phyloP scores from a whole-genome alignment of 2,888 invertebrate species.

The Hylaea fasciaria region DNA sequence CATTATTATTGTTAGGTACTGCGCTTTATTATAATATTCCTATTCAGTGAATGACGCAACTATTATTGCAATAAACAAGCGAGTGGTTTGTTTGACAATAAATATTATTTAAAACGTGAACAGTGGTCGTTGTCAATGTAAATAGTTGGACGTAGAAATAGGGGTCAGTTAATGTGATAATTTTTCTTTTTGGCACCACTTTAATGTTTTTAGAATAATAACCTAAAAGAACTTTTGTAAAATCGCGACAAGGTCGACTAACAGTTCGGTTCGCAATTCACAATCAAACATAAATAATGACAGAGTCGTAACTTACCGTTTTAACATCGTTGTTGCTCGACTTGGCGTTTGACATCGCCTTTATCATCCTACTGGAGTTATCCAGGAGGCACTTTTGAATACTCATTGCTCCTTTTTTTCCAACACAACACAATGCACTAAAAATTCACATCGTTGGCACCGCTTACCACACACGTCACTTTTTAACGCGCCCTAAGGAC shows the following conservation, averaged over 20 bases:
- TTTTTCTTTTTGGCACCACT: constrained; percentile 3
- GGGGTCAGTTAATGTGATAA: constrained; percentile 13
- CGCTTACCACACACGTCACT: constrained; percentile 63
- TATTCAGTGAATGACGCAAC: constrained; percentile 18
- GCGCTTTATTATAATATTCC: constrained; percentile 7
- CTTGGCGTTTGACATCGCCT: constrained; percentile 81
- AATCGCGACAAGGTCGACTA: constrained; percentile 47
- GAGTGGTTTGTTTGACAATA: constrained; percentile 9
- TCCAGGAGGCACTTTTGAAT: constrained; percentile 83
- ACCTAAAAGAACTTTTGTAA: constrained; percentile 40
- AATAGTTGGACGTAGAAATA: constrained; percentile 19
- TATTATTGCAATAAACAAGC: constrained; percentile 19
- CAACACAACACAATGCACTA: constrained; percentile 56
- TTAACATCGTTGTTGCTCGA: constrained; percentile 74
- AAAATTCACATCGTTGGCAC: constrained; percentile 74
- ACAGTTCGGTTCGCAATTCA: constrained; percentile 23
- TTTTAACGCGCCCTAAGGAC: constrained; percentile 49
- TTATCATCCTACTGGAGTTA: constrained; percentile 83
- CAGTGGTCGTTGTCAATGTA: constrained; percentile 19
- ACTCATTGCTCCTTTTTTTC: constrained; percentile 75
- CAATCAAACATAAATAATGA: constrained; percentile 18
- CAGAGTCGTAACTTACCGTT: constrained; percentile 65
- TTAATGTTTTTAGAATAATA: constrained; percentile 26
- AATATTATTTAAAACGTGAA: constrained; percentile 9
- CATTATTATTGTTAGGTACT: too few relatives aligned